Evolutionary conservation across 1,140 invertebrate species (phyloP).

Genomic region (Calosoma granatense): DNA sequence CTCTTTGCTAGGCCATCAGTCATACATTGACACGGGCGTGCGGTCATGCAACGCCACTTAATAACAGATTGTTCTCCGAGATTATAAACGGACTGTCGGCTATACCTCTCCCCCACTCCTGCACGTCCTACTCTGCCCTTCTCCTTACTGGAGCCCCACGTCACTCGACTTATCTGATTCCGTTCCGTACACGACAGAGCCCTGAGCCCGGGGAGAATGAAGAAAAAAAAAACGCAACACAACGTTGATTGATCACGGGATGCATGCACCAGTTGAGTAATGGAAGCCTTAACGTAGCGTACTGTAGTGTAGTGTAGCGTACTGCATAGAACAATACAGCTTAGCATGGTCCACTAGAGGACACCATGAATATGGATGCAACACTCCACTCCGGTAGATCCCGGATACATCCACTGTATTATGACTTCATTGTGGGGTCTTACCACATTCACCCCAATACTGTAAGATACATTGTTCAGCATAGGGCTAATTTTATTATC

Average conservation of each 20-base stretch:
- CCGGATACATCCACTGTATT: too few species aligned
- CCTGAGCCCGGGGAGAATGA: background rate
- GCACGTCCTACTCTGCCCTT: background rate
- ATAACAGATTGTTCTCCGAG: conserved; percentile 6
- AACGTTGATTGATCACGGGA: conserved; percentile 8
- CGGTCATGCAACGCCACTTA: conserved; percentile 4
- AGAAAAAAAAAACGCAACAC: background rate
- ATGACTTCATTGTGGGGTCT: too few species aligned
- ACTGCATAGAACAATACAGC: too few species aligned
- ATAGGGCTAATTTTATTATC: too few species aligned
- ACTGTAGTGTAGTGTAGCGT: too few species aligned
- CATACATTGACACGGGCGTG: background rate
- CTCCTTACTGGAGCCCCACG: background rate
- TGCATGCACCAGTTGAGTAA: background rate
- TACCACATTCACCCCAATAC: too few species aligned
- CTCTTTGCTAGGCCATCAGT: conserved; percentile 1
- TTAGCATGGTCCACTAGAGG: too few species aligned
- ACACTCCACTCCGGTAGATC: too few species aligned
- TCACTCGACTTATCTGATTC: conserved; percentile 2
- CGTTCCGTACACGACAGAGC: background rate
- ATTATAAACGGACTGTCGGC: background rate
- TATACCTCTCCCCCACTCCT: background rate
- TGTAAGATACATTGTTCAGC: too few species aligned
- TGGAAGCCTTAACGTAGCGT: too few species aligned
- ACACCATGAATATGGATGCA: too few species aligned